phyloP scores from a whole-genome alignment of 2,888 invertebrate species.

The Caradrina kadenii region DNA sequence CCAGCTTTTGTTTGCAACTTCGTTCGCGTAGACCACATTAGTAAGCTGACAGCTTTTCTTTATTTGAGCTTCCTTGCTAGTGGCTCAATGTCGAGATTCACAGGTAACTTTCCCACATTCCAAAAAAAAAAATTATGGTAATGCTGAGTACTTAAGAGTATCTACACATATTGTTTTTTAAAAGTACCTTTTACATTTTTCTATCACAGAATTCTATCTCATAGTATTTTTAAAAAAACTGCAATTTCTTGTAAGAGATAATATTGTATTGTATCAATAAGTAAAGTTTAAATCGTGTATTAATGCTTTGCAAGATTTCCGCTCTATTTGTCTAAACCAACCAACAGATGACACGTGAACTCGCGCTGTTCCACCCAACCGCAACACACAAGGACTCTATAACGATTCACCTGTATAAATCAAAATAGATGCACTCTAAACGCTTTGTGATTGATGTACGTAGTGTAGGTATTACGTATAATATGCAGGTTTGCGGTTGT shows the following conservation, averaged over 20 bases:
- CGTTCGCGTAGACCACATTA: slow-evolving; percentile 52
- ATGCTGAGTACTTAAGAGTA: background rate
- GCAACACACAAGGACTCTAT: slow-evolving; percentile 61
- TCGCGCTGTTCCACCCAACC: slow-evolving; percentile 48
- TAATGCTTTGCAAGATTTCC: background rate
- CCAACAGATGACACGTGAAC: slow-evolving; percentile 32
- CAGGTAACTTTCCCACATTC: slow-evolving; percentile 49
- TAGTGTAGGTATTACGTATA: slow-evolving; percentile 69
- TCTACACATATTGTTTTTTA: background rate
- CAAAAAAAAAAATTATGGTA: slow-evolving; percentile 27
- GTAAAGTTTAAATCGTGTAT: background rate
- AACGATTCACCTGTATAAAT: slow-evolving; percentile 67
- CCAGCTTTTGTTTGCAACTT: slow-evolving; percentile 56
- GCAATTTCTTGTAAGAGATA: background rate
- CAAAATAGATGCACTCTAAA: slow-evolving; percentile 69
- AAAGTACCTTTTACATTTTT: background rate
- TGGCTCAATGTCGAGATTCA: slow-evolving; percentile 42
- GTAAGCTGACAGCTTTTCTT: slow-evolving; percentile 58
- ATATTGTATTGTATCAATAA: background rate
- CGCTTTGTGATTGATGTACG: slow-evolving; percentile 69
- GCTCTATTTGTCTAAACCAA: slow-evolving; percentile 25
- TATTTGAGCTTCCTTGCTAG: slow-evolving; percentile 35
- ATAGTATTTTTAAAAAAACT: no score
- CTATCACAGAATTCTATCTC: no score
- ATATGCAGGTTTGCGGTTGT: slow-evolving; percentile 77